Conservation (phyloP, 2,797 vertebrate genomes). For the Merluccius polli region DNA sequence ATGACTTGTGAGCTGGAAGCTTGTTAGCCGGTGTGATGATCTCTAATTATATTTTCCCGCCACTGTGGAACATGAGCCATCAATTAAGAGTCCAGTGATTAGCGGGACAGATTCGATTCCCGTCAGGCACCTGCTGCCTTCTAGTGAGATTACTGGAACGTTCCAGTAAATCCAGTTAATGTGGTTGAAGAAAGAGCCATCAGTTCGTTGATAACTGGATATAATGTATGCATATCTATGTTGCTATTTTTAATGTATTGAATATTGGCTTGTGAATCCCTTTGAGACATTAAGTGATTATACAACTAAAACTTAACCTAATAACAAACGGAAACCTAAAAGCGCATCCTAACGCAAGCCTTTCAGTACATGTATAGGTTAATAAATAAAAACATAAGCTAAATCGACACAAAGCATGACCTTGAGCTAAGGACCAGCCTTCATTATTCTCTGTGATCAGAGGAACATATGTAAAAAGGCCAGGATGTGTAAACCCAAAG, state of each 20-base stretch:
- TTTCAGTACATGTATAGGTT: background rate
- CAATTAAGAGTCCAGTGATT: slow-evolving; percentile 63
- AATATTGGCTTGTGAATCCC: background rate
- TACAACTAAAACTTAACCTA: background rate
- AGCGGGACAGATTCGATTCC: slow-evolving; percentile 53
- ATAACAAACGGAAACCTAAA: background rate
- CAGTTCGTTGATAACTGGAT: background rate
- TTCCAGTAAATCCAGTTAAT: slow-evolving; percentile 1
- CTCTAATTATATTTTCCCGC: slow-evolving; percentile 64
- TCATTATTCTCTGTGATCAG: slow-evolving; percentile 7
- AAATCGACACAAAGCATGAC: background rate
- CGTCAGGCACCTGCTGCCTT: slow-evolving; percentile 65
- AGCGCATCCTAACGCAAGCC: background rate
- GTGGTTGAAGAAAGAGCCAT: slow-evolving; percentile 12
- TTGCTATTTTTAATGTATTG: background rate
- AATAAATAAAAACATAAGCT: background rate
- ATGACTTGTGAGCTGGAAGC: slow-evolving; percentile 43
- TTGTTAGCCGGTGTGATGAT: slow-evolving; percentile 64
- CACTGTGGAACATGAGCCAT: slow-evolving; percentile 66
- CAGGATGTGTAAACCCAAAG: background rate
- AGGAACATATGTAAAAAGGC: background rate
- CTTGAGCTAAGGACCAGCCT: background rate
- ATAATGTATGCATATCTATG: background rate
- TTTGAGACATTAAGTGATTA: too few relatives aligned
- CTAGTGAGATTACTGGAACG: slow-evolving; percentile 42